Conservation (phyloP, 1,140 invertebrate genomes). For the Drosophila setifemur region DNA sequence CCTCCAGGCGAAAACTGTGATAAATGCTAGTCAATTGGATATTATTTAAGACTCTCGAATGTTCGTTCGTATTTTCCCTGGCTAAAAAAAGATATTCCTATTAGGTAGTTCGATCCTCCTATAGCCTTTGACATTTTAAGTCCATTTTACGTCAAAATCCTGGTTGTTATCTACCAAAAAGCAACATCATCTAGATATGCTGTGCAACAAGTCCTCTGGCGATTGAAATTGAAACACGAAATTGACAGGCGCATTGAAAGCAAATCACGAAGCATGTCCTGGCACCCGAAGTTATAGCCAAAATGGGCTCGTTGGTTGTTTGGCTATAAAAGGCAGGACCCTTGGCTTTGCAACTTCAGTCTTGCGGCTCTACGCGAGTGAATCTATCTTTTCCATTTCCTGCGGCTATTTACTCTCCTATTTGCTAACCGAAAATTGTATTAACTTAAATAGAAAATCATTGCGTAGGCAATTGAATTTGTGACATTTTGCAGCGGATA, state of each 20-base stretch:
- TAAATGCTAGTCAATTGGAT: conserved; percentile 26
- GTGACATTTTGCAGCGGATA: background rate
- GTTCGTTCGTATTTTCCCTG: background rate
- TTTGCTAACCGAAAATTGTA: conserved; percentile 11
- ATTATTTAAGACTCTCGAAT: background rate
- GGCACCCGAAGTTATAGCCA: background rate
- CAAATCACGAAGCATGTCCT: conserved; percentile 52
- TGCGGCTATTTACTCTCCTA: background rate
- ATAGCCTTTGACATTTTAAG: background rate
- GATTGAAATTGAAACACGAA: conserved; percentile 35
- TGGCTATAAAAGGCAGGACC: conserved; percentile 65
- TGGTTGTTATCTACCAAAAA: background rate
- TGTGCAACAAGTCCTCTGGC: conserved; percentile 52
- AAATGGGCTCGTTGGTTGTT: background rate
- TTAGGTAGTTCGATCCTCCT: conserved; percentile 7
- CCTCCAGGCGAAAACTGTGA: conserved; percentile 18
- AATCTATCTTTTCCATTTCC: background rate
- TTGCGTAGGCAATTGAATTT: conserved; percentile 23
- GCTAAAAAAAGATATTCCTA: background rate
- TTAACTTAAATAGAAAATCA: conserved; percentile 32
- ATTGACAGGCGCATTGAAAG: conserved; percentile 39
- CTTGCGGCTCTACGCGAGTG: conserved; percentile 27
- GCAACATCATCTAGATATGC: background rate
- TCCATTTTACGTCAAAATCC: background rate
- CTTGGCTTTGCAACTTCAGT: conserved; percentile 58